Conservation (phyloP, 2,113 vertebrate genomes). For the Suncus etruscus region DNA sequence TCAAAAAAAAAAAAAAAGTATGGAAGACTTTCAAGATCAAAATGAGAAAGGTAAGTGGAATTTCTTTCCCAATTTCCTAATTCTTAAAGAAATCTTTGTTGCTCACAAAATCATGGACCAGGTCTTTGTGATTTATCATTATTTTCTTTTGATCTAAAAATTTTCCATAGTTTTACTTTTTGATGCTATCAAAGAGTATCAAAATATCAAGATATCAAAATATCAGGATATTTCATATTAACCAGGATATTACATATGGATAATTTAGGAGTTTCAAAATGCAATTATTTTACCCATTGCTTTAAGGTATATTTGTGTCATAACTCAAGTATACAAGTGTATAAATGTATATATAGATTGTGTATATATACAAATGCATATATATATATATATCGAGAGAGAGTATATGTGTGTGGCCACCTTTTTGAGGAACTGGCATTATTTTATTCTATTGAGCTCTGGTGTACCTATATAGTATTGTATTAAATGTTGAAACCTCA, state of each 20-base stretch:
- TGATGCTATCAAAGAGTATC: background rate
- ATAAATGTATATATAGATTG: background rate
- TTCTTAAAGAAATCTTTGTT: conserved; percentile 1
- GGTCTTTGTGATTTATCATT: background rate
- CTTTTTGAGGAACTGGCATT: background rate
- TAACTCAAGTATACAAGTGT: background rate
- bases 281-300: background rate
- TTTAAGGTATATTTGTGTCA: background rate
- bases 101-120: background rate
- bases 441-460: background rate
- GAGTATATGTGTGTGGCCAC: too few relatives aligned
- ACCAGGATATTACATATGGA: background rate
- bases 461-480: background rate
- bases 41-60: background rate
- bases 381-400: background rate
- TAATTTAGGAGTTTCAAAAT: background rate
- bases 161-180: background rate
- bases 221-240: background rate
- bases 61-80: background rate
- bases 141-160: background rate
- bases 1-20: too few relatives aligned
- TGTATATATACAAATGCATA: background rate
- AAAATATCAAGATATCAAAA: too few relatives aligned
- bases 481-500: background rate
- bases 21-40: background rate